Percentiles rank a stretch among this genome's conserved stretches.
Conservation (phyloP, 1,140 invertebrate species). For the Scaptomyza graminum region DNA sequence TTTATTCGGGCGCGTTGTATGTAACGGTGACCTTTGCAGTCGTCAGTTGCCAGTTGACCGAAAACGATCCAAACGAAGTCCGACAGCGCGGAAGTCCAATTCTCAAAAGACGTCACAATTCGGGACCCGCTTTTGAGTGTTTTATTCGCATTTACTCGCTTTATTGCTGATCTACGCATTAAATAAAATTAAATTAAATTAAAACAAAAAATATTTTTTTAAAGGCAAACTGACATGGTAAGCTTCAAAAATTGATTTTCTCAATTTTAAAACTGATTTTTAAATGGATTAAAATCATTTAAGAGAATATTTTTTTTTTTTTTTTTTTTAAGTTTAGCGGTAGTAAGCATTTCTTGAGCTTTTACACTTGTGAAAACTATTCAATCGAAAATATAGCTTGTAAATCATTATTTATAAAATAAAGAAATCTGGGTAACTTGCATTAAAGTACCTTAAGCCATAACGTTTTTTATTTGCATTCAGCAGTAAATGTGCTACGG, state of each 20-base stretch:
- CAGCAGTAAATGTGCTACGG: slow-evolving; percentile 1
- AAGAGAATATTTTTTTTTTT: too few species aligned
- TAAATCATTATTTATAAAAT: not conserved
- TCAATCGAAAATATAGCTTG: too few species aligned
- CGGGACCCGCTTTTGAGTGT: slow-evolving; percentile 38
- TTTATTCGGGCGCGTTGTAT: slow-evolving; percentile 56
- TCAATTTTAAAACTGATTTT: too few species aligned
- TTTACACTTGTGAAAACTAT: too few species aligned
- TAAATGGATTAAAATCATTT: too few species aligned
- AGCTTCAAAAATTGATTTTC: too few species aligned
- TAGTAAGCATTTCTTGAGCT: too few species aligned
- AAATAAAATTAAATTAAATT: too few species aligned
- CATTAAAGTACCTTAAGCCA: not conserved
- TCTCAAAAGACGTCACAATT: slow-evolving; percentile 65
- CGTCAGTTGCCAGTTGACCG: slow-evolving; percentile 14
- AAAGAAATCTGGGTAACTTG: slow-evolving; percentile 20
- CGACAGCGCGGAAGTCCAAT: slow-evolving; percentile 54
- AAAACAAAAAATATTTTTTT: too few species aligned
- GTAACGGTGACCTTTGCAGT: slow-evolving; percentile 60
- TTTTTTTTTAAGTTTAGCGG: too few species aligned
- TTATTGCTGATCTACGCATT: slow-evolving; percentile 25
- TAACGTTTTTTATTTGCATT: slow-evolving; percentile 7
- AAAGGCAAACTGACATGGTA: too few species aligned
- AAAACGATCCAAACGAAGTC: slow-evolving; percentile 16
- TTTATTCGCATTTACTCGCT: not conserved